A percentile compares a stretch with the other conserved stretches of the same genome.
Conservation (phyloP, 2,797 vertebrate species). For the Tenualosa ilisha region DNA sequence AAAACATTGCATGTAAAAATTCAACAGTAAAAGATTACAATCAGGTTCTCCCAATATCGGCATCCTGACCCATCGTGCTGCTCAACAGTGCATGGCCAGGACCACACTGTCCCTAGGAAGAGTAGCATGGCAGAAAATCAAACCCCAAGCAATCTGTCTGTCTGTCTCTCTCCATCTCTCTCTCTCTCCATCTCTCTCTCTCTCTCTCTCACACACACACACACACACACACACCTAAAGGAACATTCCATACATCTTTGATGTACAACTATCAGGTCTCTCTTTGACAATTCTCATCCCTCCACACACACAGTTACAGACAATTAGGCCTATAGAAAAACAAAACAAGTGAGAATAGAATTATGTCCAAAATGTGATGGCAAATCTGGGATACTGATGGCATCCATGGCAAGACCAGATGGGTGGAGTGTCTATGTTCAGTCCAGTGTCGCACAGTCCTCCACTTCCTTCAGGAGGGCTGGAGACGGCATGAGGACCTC, state of each 20-base stretch:
- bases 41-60: constrained; percentile 31
- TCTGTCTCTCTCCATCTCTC: not conserved
- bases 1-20: constrained; percentile 23
- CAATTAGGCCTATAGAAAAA: not conserved
- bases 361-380: not conserved
- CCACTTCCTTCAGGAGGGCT: too few species aligned
- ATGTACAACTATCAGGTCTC: not conserved
- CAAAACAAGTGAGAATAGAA: not conserved
- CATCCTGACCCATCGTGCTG: not conserved
- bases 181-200: not conserved
- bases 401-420: not conserved
- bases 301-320: not conserved
- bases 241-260: not conserved
- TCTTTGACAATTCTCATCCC: not conserved
- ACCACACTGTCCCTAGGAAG: not conserved
- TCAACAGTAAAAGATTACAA: constrained; percentile 48
- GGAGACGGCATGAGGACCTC: not conserved
- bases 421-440: not conserved
- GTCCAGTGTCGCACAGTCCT: not conserved
- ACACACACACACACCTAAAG: not conserved
- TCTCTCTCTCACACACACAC: not conserved
- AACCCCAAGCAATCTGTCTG: not conserved
- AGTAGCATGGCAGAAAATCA: not conserved
- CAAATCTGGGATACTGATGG: not conserved
- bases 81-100: not conserved